A percentile compares a stretch with the other conserved stretches of the same genome.
Conservation (phyloP, 2,113 vertebrate genomes). For the Bujurquina vittata region DNA sequence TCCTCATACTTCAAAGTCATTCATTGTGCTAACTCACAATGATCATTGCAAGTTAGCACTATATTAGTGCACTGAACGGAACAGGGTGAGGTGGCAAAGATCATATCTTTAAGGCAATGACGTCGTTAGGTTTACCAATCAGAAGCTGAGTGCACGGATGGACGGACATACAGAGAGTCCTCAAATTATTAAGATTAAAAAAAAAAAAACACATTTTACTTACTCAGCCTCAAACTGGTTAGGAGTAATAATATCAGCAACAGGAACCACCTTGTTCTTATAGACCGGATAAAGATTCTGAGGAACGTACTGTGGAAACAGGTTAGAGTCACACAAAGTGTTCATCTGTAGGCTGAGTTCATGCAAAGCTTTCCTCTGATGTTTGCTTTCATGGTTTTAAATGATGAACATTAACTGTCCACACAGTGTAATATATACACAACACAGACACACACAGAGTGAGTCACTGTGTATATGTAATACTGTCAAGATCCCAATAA, state of each 20-base stretch:
- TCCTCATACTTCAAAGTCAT: too few species aligned
- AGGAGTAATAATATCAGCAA: slow-evolving; percentile 97
- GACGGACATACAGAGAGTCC: rapidly evolving
- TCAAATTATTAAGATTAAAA: background rate
- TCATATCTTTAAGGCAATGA: background rate
- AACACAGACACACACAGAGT: slow-evolving; percentile 25
- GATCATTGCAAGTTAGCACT: background rate
- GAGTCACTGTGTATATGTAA: slow-evolving; percentile 40
- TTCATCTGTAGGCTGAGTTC: background rate
- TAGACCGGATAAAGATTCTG: slow-evolving; percentile 94
- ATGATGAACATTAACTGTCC: background rate
- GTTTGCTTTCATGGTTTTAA: slow-evolving; percentile 24
- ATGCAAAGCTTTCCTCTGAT: background rate
- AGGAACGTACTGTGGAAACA: slow-evolving; percentile 88
- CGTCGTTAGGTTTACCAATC: background rate
- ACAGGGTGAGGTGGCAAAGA: background rate
- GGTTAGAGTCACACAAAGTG: background rate
- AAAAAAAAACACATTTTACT: slow-evolving; percentile 63
- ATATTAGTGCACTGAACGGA: background rate
- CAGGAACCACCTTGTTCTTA: slow-evolving; percentile 92
- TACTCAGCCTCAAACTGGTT: slow-evolving; percentile 99
- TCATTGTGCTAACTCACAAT: background rate
- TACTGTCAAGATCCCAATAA: slow-evolving; percentile 45
- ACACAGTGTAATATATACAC: background rate
- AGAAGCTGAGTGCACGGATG: background rate